phyloP scores from a whole-genome alignment of 2,888 invertebrate species.

The Boloria euphrosyne region DNA sequence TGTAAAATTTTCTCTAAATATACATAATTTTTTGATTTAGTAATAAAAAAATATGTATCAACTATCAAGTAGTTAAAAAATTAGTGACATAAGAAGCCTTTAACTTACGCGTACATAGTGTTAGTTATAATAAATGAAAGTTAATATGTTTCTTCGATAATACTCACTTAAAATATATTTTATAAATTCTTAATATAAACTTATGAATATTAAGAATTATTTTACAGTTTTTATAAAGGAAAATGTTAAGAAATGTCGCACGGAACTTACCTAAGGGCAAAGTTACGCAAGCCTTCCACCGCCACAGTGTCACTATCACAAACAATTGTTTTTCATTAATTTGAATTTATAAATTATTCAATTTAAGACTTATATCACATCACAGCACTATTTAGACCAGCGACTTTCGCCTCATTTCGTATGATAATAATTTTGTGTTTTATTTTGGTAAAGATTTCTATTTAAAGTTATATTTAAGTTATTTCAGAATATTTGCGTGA shows the following conservation, averaged over 20 bases:
- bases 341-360: constrained; percentile 31
- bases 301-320: constrained; percentile 18
- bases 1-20: no score
- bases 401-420: background rate
- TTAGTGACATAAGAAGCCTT: no score
- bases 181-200: no score
- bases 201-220: background rate
- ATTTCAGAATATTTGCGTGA: constrained; percentile 34
- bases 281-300: constrained; percentile 49
- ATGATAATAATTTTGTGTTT: background rate
- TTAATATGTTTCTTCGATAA: no score
- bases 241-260: background rate
- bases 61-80: no score
- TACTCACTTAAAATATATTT: no score
- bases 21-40: no score
- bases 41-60: no score
- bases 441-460: background rate
- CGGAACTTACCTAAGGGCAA: constrained; percentile 47
- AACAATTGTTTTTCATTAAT: constrained; percentile 3
- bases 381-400: constrained; percentile 5
- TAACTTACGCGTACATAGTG: no score
- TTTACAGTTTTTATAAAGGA: background rate
- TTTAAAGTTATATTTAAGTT: constrained; percentile 4
- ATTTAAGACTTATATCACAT: constrained; percentile 18
- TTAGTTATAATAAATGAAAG: no score